A percentile compares a stretch with the other conserved stretches of the same genome.
These are phyloP conservation scores for Gymnoscelis rufifasciata DNA, from an alignment of 2,888 invertebrate genomes.

Conservation along the genomic window DNA sequence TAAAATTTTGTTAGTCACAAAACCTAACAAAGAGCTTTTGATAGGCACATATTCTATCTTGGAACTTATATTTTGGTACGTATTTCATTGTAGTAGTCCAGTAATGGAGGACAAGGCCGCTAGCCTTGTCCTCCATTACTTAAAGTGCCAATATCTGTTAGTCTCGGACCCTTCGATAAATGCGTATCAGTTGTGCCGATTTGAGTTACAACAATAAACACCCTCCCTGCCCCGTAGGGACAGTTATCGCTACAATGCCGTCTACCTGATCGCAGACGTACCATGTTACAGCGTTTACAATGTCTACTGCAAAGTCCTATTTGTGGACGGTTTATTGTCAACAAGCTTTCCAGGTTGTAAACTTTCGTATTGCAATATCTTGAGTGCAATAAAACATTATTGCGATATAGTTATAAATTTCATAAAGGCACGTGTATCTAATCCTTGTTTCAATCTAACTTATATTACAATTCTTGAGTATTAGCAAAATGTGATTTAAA, in stretches of 20 bases:
- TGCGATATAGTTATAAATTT: not conserved
- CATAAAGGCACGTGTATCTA: too few relatives aligned
- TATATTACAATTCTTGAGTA: too few relatives aligned
- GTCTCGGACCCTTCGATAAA: constrained; percentile 35
- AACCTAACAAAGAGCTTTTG: not conserved
- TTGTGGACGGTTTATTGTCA: constrained; percentile 23
- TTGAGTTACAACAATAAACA: constrained; percentile 41
- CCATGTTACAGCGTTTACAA: constrained; percentile 34
- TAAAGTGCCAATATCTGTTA: constrained; percentile 41
- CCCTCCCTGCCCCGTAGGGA: constrained; percentile 34
- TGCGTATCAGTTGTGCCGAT: constrained; percentile 42
- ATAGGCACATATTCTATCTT: not conserved
- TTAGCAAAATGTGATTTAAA: too few relatives aligned
- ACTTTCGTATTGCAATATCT: constrained; percentile 27
- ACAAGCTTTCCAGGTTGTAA: constrained; percentile 24
- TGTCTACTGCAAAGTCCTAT: constrained; percentile 28
- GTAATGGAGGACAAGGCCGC: too few relatives aligned
- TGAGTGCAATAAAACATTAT: constrained; percentile 17
- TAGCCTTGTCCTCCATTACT: constrained; percentile 16
- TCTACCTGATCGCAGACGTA: constrained; percentile 49
- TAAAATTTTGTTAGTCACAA: constrained; percentile 1
- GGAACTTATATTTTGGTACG: not conserved
- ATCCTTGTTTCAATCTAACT: too few relatives aligned
- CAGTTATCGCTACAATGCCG: constrained; percentile 38
- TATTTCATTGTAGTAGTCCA: not conserved